Evolutionary conservation across 2,113 vertebrate genomes (phyloP).

Genomic region (Ploceus nigricollis): DNA sequence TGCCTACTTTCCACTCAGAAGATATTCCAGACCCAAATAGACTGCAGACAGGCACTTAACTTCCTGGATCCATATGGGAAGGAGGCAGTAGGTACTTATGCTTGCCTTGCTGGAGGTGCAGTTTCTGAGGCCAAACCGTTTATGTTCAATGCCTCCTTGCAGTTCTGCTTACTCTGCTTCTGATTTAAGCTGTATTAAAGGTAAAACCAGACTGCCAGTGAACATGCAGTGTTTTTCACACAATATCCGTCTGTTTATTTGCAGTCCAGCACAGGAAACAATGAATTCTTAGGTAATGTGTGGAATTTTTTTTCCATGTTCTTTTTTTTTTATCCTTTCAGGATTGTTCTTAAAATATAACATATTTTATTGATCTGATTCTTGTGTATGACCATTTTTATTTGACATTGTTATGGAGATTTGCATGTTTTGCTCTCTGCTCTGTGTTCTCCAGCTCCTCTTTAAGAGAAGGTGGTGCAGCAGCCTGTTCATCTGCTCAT

Average conservation of each 20-base stretch:
- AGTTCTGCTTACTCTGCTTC: neutral
- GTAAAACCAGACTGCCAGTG: neutral
- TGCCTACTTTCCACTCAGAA: neutral
- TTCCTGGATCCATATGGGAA: accelerated
- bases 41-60: neutral
- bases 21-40: neutral
- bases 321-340: neutral
- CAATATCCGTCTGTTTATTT: neutral
- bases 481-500: neutral
- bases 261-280: neutral
- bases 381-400: neutral
- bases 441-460: neutral
- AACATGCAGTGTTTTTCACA: neutral
- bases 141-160: neutral
- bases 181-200: neutral
- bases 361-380: neutral
- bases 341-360: neutral
- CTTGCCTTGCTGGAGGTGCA: neutral
- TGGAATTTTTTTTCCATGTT: neutral
- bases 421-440: neutral
- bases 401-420: neutral
- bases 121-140: neutral
- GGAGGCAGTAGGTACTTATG: neutral
- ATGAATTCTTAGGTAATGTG: neutral
- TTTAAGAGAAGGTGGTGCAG: neutral